phyloP scores from a whole-genome alignment of 2,888 invertebrate species.

The Beris chalybata region DNA sequence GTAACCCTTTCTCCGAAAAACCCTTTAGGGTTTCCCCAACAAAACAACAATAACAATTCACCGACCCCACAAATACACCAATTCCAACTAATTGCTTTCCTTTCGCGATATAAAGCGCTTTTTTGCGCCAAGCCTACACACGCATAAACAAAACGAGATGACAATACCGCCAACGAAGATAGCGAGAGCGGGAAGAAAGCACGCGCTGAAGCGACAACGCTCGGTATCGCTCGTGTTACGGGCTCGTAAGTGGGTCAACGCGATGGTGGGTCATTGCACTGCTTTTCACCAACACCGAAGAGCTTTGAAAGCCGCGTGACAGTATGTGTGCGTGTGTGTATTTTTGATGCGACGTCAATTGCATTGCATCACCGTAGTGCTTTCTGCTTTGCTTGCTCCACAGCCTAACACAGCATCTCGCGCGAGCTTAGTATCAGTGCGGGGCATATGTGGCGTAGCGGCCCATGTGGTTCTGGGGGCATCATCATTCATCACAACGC shows the following conservation, averaged over 20 bases:
- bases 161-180: background rate
- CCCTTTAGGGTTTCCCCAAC: background rate
- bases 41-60: slow-evolving; percentile 19
- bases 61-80: slow-evolving; percentile 9
- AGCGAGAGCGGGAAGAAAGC: slow-evolving; percentile 27
- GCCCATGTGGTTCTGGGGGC: no score
- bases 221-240: slow-evolving; percentile 49
- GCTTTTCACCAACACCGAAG: slow-evolving; percentile 24
- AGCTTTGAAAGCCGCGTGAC: background rate
- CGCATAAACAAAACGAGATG: slow-evolving; percentile 28
- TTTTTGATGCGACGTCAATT: background rate
- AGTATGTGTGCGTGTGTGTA: background rate
- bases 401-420: background rate
- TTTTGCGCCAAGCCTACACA: slow-evolving; percentile 15
- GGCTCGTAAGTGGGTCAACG: slow-evolving; percentile 58
- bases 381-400: background rate
- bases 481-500: no score
- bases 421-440: no score
- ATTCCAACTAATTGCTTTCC: no score
- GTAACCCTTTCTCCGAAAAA: slow-evolving; percentile 12
- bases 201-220: slow-evolving; percentile 39
- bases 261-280: slow-evolving; percentile 58
- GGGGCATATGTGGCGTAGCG: no score
- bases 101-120: no score
- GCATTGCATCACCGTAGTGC: background rate